Evolutionary conservation across 2,797 vertebrate species (phyloP).

Genomic region (Diceros bicornis): DNA sequence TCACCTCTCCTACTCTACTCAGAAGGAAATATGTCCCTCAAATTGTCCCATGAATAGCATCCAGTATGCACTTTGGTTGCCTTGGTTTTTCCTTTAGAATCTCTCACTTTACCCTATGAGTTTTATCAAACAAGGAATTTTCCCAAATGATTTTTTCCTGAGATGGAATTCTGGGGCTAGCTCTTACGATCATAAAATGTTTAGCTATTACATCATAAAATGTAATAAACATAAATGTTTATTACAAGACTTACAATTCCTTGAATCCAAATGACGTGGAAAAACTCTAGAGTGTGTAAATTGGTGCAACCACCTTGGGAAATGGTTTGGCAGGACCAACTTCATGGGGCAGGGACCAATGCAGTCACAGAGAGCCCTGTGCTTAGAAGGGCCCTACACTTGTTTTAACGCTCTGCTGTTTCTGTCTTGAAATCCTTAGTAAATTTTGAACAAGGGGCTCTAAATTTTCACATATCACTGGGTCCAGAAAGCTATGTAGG

Average conservation of each 20-base stretch:
- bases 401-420: background rate
- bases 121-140: background rate
- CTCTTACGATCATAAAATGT: background rate
- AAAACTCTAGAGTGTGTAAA: background rate
- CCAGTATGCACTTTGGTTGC: background rate
- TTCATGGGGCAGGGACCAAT: background rate
- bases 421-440: background rate
- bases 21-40: background rate
- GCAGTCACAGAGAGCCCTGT: background rate
- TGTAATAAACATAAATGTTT: background rate
- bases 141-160: background rate
- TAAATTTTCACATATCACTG: background rate
- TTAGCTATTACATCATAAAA: background rate
- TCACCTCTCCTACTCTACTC: background rate
- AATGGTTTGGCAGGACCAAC: background rate
- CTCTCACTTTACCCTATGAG: background rate
- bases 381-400: background rate
- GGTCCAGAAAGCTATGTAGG: background rate
- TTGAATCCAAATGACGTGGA: background rate
- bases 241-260: background rate
- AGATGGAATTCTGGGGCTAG: background rate
- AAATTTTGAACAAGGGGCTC: background rate
- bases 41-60: background rate
- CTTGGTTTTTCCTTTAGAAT: background rate
- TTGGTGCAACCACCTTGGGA: background rate